Evolutionary conservation across 2,113 vertebrate species (phyloP), one percentile per base, ranked within the genome.

Genomic region (Hystrix cristata): DNA sequence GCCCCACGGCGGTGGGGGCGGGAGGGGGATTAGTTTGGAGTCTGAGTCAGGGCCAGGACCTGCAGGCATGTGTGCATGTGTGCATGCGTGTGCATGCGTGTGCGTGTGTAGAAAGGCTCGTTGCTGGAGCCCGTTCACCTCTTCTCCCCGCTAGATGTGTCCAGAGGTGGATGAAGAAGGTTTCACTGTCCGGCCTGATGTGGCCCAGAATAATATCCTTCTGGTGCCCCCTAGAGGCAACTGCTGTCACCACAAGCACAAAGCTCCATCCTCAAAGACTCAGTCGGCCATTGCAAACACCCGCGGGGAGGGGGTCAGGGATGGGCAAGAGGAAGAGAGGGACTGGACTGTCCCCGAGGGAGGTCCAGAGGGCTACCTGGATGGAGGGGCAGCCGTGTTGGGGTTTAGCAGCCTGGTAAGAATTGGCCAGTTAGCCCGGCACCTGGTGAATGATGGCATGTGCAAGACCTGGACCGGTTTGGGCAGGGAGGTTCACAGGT

Each of bases 161-260:
- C 99, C 99, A 1, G 99, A 99, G 95, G 99, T 99, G 87, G 99
- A 99, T 2, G 99, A 99, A 8, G 99, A 99, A 69, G 99, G 99
- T 3, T 99, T 99, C 97, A 99, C 99, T 1, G 99, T 99, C 96
- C 99, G 99, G 82, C 99, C 99, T 0, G 99, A 99, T 38, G 71
- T 95, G 53, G 91, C 98, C 29, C 99, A 97, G 89, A 99, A 99
- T 94, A 98, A 99, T 99, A 99, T 99, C 99, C 99, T 99, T 98
- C 95, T 31, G 10, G 27, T 0, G 2, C 29, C 51, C 59, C 57
- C 92, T 82, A 38, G 53, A 6, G 78, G 71, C 43, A 48, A 11
- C 1, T 11, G 27, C 53, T 59, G 53, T 53, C 92, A 46, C 16
- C 48, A 74, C 81, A 64, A 62, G 34, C 81, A 88, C 90, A 76